Percentiles rank a stretch among this genome's conserved stretches.
Evolutionary conservation across 2,888 invertebrate genomes (phyloP).

Genomic region (Halictus ligatus): DNA sequence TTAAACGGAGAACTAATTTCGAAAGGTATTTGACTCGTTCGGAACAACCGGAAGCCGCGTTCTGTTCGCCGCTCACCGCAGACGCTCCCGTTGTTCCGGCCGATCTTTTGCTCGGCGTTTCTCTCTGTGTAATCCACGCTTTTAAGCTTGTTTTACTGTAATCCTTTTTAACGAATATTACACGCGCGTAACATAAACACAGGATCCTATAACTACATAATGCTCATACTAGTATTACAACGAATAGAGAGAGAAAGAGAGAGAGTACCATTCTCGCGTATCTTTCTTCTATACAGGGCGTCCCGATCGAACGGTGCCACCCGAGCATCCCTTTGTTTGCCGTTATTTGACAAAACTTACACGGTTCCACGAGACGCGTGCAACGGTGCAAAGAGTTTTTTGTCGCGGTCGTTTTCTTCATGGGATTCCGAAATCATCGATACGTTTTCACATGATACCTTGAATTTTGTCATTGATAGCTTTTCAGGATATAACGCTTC

Average conservation of each 20-base stretch:
- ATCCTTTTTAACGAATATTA: conserved; percentile 77
- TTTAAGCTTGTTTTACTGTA: conserved; percentile 77
- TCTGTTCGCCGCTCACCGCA: neutral
- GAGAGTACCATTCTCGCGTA: conserved; percentile 72
- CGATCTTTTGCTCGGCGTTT: conserved; percentile 38
- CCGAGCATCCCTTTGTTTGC: neutral
- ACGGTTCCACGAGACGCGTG: neutral
- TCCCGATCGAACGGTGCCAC: neutral
- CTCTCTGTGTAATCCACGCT: conserved; percentile 66
- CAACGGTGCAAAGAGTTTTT: neutral
- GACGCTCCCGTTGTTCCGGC: conserved; percentile 32
- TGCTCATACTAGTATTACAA: conserved; percentile 83
- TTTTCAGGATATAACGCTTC: neutral
- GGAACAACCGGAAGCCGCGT: conserved; percentile 22
- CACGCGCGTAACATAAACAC: conserved; percentile 74
- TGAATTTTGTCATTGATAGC: neutral
- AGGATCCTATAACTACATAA: conserved; percentile 79
- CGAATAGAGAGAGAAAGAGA: conserved; percentile 72
- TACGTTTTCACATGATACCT: neutral
- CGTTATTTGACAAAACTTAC: neutral
- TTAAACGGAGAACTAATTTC: conserved; percentile 62
- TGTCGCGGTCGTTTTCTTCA: neutral
- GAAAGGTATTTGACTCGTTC: conserved; percentile 14
- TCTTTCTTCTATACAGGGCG: conserved; percentile 48
- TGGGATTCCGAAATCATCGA: neutral